Evolutionary conservation across 2,113 vertebrate genomes (phyloP).

Genomic region (Glaucidium brasilianum): DNA sequence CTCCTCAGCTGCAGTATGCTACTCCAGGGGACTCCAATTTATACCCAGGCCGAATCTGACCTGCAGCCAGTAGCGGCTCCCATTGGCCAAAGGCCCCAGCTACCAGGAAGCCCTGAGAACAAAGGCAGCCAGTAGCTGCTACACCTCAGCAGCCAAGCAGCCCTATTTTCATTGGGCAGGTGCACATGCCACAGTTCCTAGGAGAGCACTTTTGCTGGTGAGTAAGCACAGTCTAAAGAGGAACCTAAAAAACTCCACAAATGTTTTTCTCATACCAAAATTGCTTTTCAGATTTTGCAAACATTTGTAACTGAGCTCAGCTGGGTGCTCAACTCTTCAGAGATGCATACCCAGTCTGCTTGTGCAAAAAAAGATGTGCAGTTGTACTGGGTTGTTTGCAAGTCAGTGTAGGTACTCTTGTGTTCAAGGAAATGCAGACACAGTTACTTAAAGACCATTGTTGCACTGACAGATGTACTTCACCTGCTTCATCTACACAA

Average conservation of each 20-base stretch:
- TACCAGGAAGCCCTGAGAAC: too few species aligned
- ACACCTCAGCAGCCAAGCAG: too few species aligned
- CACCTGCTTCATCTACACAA: neutral
- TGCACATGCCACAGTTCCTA: neutral
- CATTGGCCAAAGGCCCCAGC: too few species aligned
- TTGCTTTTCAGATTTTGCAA: neutral
- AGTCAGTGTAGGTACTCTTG: neutral
- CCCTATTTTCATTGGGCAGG: too few species aligned
- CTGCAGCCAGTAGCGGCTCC: too few species aligned
- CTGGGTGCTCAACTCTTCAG: neutral
- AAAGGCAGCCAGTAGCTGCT: too few species aligned
- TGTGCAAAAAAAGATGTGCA: neutral
- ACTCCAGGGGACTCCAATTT: too few species aligned
- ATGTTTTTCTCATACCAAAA: neutral
- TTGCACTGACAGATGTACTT: neutral
- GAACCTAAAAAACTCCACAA: neutral
- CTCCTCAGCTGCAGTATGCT: too few species aligned
- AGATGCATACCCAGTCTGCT: neutral
- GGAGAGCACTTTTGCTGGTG: neutral
- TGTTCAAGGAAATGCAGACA: neutral
- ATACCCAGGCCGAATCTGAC: too few species aligned
- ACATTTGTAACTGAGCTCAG: neutral
- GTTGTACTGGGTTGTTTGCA: neutral
- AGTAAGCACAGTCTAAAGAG: neutral
- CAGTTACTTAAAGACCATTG: neutral